Percentiles rank a stretch among this genome's conserved stretches.
Evolutionary conservation across 2,113 vertebrate species (phyloP).

Genomic region (Zapus hudsonius): DNA sequence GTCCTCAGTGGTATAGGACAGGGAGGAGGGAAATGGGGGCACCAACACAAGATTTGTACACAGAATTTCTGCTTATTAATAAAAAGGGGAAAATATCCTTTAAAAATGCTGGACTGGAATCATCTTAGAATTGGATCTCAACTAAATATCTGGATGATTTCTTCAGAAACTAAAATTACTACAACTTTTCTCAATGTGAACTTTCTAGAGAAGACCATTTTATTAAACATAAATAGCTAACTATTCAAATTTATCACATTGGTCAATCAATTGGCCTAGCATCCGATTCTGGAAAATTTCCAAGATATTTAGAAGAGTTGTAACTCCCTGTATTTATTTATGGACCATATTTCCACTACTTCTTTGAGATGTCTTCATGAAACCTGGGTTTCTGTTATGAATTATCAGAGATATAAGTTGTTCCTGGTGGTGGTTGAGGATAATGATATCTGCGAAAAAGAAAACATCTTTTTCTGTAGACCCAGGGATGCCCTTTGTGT

Average conservation of each 20-base stretch:
- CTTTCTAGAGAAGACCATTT: constrained; percentile 46
- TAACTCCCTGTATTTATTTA: background rate
- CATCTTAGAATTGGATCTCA: constrained; percentile 21
- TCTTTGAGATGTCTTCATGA: constrained; percentile 37
- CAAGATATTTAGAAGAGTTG: background rate
- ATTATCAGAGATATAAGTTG: background rate
- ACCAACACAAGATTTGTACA: no score
- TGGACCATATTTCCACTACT: background rate
- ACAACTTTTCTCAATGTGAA: background rate
- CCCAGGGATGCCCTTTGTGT: background rate
- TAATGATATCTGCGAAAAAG: background rate
- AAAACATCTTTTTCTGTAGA: background rate
- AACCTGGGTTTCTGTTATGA: background rate
- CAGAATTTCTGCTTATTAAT: no score
- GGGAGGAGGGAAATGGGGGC: no score
- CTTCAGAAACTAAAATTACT: background rate
- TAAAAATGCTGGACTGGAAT: background rate
- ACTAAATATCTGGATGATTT: background rate
- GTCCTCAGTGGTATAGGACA: no score
- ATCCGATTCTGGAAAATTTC: constrained; percentile 26
- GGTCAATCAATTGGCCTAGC: background rate
- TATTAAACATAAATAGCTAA: constrained; percentile 13
- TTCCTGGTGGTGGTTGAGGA: background rate
- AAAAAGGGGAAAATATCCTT: no score
- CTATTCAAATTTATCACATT: constrained; percentile 14